Base-by-base conservation (phyloP, 2,797 vertebrate genomes). In the Leucoraja ocellata region DNA sequence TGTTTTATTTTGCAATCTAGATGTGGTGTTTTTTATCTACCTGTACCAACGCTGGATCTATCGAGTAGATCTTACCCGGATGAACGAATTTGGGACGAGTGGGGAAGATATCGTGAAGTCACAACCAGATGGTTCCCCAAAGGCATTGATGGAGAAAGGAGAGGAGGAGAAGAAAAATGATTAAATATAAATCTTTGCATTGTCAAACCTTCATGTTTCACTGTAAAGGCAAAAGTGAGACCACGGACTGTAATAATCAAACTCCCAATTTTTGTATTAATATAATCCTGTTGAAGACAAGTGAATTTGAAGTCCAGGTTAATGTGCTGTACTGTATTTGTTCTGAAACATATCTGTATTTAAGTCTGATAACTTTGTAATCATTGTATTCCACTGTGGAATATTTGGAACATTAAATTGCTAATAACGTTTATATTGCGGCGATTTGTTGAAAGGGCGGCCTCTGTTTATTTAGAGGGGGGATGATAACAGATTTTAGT, bases 31-130 rank as follows among this genome's bases (percentile, higher is more conserved):
- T 96, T 99, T 99, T 96, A 96, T 99, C 95, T 99, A 99, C 95
- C 97, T 99, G 95, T 99, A 99, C 95, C 98, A 99, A 95, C 98
- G 98, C 94, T 99, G 98, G 98, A 99, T 99, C 96, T 99, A 99
- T 95, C 97, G 98, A 93, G 98, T 99, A 14, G 98, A 99, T 95
- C 98, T 97, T 79, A 98, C 97, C 39, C 96, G 98, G 28, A 95
- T 98, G 94, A 99, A 99, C 0, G 98, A 99, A 94, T 99, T 98
- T 0, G 98, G 98, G 93, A 97, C 98, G 94, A 99, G 98, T 0
- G 98, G 98, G 79, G 95, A 96, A 93, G 96, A 96, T 28, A 95
- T 93, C 0, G 1, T n/a, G 32, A 95, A 94, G 93, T 91, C 95
- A 93, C 95, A 95, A 7, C 95, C 32, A 95, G 77, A 93, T 91